These are phyloP conservation scores for Agrypnia vestita DNA, from an alignment of 1,140 invertebrate genomes.

Conservation along the genomic window DNA sequence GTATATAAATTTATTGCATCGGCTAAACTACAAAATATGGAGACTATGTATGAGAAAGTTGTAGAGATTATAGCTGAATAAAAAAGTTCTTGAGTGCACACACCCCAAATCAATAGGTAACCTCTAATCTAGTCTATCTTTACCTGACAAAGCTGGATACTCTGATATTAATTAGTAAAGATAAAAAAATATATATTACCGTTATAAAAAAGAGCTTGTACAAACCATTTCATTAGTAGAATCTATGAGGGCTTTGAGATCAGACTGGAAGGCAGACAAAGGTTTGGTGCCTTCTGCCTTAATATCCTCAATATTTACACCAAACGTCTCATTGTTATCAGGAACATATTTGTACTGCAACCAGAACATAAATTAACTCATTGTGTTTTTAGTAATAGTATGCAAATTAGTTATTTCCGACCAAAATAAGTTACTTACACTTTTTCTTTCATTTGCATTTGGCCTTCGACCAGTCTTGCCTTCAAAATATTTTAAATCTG, in stretches of 20 bases:
- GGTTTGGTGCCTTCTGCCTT: conserved; percentile 58
- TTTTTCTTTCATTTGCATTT: conserved; percentile 69
- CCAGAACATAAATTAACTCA: conserved; percentile 11
- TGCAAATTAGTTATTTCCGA: neutral
- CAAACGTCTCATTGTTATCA: conserved; percentile 71
- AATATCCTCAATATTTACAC: conserved; percentile 68
- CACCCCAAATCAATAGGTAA: no score
- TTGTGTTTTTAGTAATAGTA: neutral
- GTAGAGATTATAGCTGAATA: no score
- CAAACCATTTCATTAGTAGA: conserved; percentile 76
- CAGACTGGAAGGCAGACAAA: conserved; percentile 67
- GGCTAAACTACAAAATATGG: no score
- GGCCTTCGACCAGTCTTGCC: conserved; percentile 78
- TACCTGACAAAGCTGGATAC: no score
- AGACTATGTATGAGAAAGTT: no score
- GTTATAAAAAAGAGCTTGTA: neutral
- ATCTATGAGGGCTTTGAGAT: conserved; percentile 76
- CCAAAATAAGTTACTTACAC: conserved; percentile 62
- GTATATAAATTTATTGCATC: no score
- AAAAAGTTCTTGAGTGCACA: no score
- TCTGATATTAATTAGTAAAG: no score
- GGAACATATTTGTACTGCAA: conserved; percentile 62
- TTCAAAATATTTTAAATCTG: conserved; percentile 91
- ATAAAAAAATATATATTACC: no score
- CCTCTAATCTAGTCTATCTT: no score